Evolutionary conservation across 2,113 vertebrate species (phyloP).

Genomic region (Pterocles orientalis): DNA sequence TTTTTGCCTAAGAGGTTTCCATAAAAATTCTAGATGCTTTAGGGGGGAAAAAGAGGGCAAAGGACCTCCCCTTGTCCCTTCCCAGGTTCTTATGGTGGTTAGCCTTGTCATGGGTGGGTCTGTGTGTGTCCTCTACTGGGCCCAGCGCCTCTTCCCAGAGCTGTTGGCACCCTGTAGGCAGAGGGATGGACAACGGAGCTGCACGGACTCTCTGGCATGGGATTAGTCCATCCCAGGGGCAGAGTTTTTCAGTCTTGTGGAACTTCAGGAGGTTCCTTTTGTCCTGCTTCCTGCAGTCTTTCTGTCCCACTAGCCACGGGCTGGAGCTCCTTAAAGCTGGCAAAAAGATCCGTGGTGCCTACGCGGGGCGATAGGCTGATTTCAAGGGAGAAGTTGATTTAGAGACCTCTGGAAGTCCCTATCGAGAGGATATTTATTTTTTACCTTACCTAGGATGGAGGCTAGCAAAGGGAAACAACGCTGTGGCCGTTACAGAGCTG

Average conservation of each 20-base stretch:
- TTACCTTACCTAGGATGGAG: background rate
- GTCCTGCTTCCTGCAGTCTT: too few relatives aligned
- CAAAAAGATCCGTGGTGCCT: background rate
- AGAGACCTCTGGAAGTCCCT: too few relatives aligned
- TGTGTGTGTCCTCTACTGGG: background rate
- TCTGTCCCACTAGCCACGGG: background rate
- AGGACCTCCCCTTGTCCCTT: background rate
- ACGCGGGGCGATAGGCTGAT: too few relatives aligned
- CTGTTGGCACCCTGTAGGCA: background rate
- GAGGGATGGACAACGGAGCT: background rate
- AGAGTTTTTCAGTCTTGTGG: background rate
- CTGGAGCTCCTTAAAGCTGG: background rate
- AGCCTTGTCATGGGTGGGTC: background rate
- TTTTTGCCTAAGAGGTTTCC: background rate
- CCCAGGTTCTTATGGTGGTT: background rate
- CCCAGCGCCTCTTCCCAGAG: too few relatives aligned
- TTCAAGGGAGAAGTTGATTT: background rate
- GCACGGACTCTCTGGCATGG: rapidly evolving
- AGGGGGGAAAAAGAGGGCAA: background rate
- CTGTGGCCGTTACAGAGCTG: background rate
- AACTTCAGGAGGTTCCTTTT: background rate
- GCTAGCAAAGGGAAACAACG: background rate
- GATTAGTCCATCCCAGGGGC: background rate
- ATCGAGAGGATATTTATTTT: background rate
- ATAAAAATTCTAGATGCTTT: background rate